Evolutionary conservation across 2,888 invertebrate genomes (phyloP).

Genomic region (Sinelater perroti): DNA sequence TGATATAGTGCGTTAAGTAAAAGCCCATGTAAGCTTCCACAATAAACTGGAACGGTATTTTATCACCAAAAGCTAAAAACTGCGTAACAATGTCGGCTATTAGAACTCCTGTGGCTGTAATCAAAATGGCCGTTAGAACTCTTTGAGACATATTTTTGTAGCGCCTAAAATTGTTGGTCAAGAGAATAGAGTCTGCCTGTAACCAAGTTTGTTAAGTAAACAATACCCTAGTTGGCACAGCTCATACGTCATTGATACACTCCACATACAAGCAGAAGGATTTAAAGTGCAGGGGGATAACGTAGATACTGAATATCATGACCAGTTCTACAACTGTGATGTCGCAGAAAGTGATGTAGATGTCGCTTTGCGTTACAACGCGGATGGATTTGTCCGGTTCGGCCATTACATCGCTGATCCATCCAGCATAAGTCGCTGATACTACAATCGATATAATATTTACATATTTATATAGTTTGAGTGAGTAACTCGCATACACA

Average conservation of each 20-base stretch:
- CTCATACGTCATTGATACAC: slow-evolving; percentile 5
- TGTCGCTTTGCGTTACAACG: slow-evolving; percentile 1
- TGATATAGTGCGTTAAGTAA: slow-evolving; percentile 6
- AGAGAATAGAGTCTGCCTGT: slow-evolving; percentile 8
- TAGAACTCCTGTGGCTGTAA: background rate
- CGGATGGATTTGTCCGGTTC: slow-evolving; percentile 9
- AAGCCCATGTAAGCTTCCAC: background rate
- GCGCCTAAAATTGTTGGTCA: too few relatives aligned
- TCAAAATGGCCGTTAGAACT: background rate
- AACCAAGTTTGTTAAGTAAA: background rate
- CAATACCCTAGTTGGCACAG: background rate
- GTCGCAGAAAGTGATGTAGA: slow-evolving; percentile 14
- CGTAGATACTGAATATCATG: slow-evolving; percentile 3
- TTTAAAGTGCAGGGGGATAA: slow-evolving; percentile 8
- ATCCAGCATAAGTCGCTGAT: background rate
- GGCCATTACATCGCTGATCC: background rate
- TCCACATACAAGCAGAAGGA: slow-evolving; percentile 6
- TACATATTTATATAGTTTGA: background rate
- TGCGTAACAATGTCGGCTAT: background rate
- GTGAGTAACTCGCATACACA: slow-evolving; percentile 1
- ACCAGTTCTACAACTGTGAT: slow-evolving; percentile 11
- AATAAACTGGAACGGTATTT: background rate
- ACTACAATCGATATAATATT: slow-evolving; percentile 3
- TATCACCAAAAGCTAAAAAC: slow-evolving; percentile 2
- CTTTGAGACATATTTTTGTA: background rate